Percentiles rank a stretch among this genome's conserved stretches.
Conservation (phyloP, 1,140 invertebrate species). For the Zaprionus ghesquierei region DNA sequence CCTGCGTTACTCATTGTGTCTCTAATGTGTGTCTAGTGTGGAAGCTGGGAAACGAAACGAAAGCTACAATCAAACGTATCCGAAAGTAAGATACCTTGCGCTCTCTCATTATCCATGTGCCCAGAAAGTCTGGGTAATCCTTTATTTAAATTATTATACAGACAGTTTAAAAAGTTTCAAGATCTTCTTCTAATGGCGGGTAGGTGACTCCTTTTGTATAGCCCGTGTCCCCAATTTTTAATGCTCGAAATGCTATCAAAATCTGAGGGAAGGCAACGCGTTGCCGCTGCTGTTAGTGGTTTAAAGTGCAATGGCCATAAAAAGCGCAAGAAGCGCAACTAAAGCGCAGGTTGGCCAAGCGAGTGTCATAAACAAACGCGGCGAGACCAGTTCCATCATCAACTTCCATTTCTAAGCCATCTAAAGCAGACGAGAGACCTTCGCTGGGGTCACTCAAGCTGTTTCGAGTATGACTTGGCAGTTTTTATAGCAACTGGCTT, state of each 20-base stretch:
- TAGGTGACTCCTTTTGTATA: too few relatives aligned
- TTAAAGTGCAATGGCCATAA: slow-evolving; percentile 36
- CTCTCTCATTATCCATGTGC: too few relatives aligned
- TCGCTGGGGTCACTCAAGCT: slow-evolving; percentile 57
- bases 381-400: slow-evolving; percentile 10
- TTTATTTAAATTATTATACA: too few relatives aligned
- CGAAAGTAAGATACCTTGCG: too few relatives aligned
- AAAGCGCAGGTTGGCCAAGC: slow-evolving; percentile 35
- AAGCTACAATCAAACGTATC: too few relatives aligned
- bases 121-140: too few relatives aligned
- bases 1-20: slow-evolving; percentile 44
- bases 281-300: not conserved
- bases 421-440: slow-evolving; percentile 51
- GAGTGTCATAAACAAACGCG: slow-evolving; percentile 15
- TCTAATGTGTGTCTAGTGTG: slow-evolving; percentile 4
- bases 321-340: slow-evolving; percentile 20
- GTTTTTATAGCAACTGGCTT: slow-evolving; percentile 44
- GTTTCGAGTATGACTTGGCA: slow-evolving; percentile 59
- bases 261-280: not conserved
- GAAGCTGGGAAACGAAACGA: too few relatives aligned
- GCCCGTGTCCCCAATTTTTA: too few relatives aligned
- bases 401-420: slow-evolving; percentile 16
- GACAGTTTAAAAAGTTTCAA: too few relatives aligned
- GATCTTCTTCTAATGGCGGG: too few relatives aligned
- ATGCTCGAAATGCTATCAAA: too few relatives aligned